Evolutionary conservation across 2,113 vertebrate genomes (phyloP).

Genomic region (Osmerus eperlanus): DNA sequence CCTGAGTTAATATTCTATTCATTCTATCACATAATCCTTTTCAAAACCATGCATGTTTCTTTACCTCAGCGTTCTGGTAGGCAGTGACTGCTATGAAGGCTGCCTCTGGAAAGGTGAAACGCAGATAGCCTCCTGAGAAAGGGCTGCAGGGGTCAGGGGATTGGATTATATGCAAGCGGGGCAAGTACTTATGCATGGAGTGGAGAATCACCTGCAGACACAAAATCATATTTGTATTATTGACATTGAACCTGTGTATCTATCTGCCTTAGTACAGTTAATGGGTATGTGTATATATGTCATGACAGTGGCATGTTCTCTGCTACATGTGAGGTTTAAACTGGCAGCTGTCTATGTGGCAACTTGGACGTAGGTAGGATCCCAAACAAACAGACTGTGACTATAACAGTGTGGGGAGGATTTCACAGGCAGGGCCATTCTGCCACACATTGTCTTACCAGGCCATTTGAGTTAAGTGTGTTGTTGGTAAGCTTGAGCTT

Average conservation of each 20-base stretch:
- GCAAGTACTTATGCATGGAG: constrained; percentile 60
- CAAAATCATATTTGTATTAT: background rate
- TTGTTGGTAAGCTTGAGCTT: constrained; percentile 64
- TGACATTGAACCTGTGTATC: too few species aligned
- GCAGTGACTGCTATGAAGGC: constrained; percentile 58
- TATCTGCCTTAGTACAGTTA: too few species aligned
- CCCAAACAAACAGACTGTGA: too few species aligned
- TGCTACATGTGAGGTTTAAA: too few species aligned
- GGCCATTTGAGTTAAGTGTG: constrained; percentile 47
- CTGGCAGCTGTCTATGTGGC: too few species aligned
- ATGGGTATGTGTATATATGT: too few species aligned
- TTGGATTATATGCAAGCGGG: constrained; percentile 50
- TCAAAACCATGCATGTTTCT: background rate
- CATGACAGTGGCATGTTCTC: too few species aligned
- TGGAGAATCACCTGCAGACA: constrained; percentile 55
- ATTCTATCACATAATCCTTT: background rate
- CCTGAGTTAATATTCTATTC: background rate
- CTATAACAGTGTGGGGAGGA: too few species aligned
- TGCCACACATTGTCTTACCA: constrained; percentile 33
- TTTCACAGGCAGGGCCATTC: background rate
- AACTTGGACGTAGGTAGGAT: too few species aligned
- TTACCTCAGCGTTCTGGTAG: constrained; percentile 58
- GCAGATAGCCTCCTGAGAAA: constrained; percentile 21
- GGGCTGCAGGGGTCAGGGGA: constrained; percentile 32
- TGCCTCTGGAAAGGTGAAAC: constrained; percentile 51